A percentile compares a stretch with the other conserved stretches of the same genome.
Evolutionary conservation across 2,888 invertebrate species (phyloP).

Genomic region (Nemotelus nigrinus): DNA sequence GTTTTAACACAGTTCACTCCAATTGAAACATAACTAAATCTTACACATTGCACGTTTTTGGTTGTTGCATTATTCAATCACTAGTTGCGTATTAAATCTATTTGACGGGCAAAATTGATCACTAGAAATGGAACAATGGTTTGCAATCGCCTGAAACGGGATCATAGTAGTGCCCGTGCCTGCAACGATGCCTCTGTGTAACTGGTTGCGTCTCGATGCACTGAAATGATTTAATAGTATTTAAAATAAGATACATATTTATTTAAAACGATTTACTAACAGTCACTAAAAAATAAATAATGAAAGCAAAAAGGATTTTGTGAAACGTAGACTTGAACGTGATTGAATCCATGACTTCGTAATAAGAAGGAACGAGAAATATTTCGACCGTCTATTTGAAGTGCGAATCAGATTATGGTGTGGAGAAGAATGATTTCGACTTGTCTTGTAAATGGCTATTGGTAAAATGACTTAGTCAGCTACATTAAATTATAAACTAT

Average conservation of each 20-base stretch:
- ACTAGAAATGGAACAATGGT: constrained; percentile 38
- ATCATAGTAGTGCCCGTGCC: constrained; percentile 39
- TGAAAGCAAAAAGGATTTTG: not conserved
- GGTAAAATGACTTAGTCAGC: constrained; percentile 24
- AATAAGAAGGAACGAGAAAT: no score
- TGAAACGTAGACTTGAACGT: not conserved
- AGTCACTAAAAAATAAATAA: not conserved
- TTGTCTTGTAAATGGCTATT: constrained; percentile 18
- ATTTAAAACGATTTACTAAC: constrained; percentile 13
- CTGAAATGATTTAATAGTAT: constrained; percentile 1
- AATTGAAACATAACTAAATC: no score
- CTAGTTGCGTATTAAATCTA: no score
- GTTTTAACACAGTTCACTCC: no score
- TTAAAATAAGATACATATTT: not conserved
- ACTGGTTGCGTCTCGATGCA: constrained; percentile 6
- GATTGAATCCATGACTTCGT: constrained; percentile 5
- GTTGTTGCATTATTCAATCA: no score
- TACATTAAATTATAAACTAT: constrained; percentile 22
- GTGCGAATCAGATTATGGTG: not conserved
- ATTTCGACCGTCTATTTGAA: not conserved
- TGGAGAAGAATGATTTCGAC: not conserved
- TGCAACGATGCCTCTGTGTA: constrained; percentile 29
- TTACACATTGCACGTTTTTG: no score
- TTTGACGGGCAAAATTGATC: no score
- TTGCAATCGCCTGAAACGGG: constrained; percentile 26